These are phyloP conservation scores for Yponomeuta evonymella DNA, from an alignment of 2,888 invertebrate species.

Conservation along the genomic window DNA sequence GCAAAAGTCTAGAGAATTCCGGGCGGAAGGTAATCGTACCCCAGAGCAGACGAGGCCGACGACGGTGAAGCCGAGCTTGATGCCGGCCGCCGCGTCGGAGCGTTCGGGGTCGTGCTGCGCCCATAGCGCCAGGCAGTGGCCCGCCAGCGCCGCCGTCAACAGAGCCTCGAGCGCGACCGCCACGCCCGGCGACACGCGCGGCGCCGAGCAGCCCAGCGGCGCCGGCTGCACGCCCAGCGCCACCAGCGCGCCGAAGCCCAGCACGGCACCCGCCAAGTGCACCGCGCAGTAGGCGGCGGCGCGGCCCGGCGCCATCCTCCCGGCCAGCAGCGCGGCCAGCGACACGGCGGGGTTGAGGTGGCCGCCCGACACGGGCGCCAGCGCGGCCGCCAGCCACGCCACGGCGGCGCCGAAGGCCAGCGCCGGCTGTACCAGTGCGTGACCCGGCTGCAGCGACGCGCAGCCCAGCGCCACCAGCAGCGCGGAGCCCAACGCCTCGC, in stretches of 20 bases:
- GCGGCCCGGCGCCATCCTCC: conserved; percentile 58
- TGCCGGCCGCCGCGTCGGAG: conserved; percentile 44
- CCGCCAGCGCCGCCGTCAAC: conserved; percentile 27
- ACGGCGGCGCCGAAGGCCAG: conserved; percentile 58
- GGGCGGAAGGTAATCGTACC: conserved; percentile 14
- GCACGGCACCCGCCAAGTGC: conserved; percentile 45
- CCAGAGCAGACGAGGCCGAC: conserved; percentile 57
- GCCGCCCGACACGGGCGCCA: conserved; percentile 84
- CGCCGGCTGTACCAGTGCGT: conserved; percentile 46
- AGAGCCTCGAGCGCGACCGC: conserved; percentile 23
- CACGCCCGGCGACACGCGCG: conserved; percentile 22
- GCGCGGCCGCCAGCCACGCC: conserved; percentile 41
- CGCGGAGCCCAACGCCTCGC: conserved; percentile 52
- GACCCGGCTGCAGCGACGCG: conserved; percentile 31
- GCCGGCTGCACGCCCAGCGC: conserved; percentile 29
- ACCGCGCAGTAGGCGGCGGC: conserved; percentile 59
- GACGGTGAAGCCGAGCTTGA: conserved; percentile 56
- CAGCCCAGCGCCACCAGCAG: conserved; percentile 58
- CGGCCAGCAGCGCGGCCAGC: conserved; percentile 76
- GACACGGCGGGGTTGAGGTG: conserved; percentile 89
- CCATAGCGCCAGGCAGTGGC: conserved; percentile 47
- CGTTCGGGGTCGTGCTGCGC: conserved; percentile 37
- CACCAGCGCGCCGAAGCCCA: conserved; percentile 46
- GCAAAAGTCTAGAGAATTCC: too few species aligned
- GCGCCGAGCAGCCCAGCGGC: conserved; percentile 18